Evolutionary conservation across 2,797 vertebrate species (phyloP), one percentile per base, ranked within the genome.

Genomic region (Melanotaenia boesemani): DNA sequence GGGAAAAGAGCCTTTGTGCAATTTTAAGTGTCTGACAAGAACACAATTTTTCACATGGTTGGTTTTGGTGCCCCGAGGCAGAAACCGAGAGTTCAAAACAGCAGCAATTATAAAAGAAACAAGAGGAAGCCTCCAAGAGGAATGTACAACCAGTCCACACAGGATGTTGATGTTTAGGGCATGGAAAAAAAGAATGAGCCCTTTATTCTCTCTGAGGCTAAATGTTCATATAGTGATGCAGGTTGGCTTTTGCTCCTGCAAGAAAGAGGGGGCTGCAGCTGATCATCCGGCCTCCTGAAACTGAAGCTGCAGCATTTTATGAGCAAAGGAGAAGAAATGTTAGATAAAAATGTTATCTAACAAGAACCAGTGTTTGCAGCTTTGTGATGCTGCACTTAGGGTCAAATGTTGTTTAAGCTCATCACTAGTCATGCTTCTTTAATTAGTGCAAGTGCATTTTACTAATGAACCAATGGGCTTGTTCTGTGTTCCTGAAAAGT

Each of bases 21-120:
- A 77, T 72, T 77, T 66, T 48, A 58, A 64, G 63, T 22, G n/a
- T 15, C 39, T 0, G 26, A 41, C 30, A 39, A 55, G 68, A 55
- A 32, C 44, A 46, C 20, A 28, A 16, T 68, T 65, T 79, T 57
- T 65, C 71, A 63, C 63, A 67, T 26, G 18, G 36, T 48, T 65
- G 63, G 46, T 44, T 71, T 26, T 32, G 16, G 34, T 30, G 72
- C 57, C 76, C 61, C 0, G 56, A 70, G 65, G 76, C 84, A 36
- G 63, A 59, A 52, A 69, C 70, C 20, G 39, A 36, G 65, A 76
- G 41, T 76, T 74, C 74, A 61, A 70, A 67, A 71, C 70, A 74
- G 24, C 63, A 72, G 74, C 76, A 80, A 81, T 83, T 76, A 67
- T 46, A 48, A 56, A 59, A 67, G 68, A 62, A 34, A 61, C 39